A percentile compares a stretch with the other conserved stretches of the same genome.
phyloP scores from a whole-genome alignment of 1,140 invertebrate genomes.

The Wiebesia pumilae region DNA sequence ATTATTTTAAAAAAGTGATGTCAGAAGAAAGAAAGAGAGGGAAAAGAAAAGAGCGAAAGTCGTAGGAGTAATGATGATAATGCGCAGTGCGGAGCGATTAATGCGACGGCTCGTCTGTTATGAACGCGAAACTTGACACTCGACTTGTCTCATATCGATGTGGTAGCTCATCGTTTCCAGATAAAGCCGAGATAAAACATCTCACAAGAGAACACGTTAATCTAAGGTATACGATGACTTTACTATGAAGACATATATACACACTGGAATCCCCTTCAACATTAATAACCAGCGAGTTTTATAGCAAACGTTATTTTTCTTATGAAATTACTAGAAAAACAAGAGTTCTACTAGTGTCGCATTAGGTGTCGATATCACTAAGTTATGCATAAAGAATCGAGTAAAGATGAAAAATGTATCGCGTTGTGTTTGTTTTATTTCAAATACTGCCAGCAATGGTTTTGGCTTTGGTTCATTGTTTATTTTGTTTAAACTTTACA shows the following conservation, averaged over 20 bases:
- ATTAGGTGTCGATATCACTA: background rate
- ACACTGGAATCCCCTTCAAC: background rate
- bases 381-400: background rate
- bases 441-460: background rate
- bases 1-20: background rate
- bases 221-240: conserved; percentile 23
- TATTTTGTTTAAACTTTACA: background rate
- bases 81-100: conserved; percentile 10
- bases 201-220: conserved; percentile 52
- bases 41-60: background rate
- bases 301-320: conserved; percentile 17
- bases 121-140: conserved; percentile 55
- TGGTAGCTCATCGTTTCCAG: conserved; percentile 41
- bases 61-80: conserved; percentile 8
- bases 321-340: background rate
- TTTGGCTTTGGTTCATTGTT: conserved; percentile 1
- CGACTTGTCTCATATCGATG: conserved; percentile 49
- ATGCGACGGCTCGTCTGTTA: conserved; percentile 39
- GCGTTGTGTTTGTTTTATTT: background rate
- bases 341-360: background rate
- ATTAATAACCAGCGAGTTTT: conserved; percentile 12
- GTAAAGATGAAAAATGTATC: background rate
- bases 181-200: conserved; percentile 48
- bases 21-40: background rate
- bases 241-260: conserved; percentile 31